Evolutionary conservation across 2,888 invertebrate genomes (phyloP), one percentile per base, ranked within the genome.

Genomic region (Ephialtes manifestator): DNA sequence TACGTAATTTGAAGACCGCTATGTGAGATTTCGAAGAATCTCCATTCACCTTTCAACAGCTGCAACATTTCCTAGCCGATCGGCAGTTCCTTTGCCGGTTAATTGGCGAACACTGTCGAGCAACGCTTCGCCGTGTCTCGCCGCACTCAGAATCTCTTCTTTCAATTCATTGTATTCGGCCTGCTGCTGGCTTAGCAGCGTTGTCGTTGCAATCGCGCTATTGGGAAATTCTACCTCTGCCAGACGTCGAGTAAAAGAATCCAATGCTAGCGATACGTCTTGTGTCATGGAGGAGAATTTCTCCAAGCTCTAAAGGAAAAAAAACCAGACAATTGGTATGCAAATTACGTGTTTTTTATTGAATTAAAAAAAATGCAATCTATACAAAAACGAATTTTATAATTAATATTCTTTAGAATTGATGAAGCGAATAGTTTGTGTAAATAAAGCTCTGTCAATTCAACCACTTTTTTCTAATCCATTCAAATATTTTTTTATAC

Each of bases 151-250:
- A 89, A 99, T 96, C 94, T 99, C 98, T 91, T 97, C 97, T 95
- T 98, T 97, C 92, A 97, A 95, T 84, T 94, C 94, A 75, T 94
- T 95, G 92, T 95, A 97, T 94, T 97, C 96, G 89, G 95, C 94
- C 93, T 97, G 97, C 95, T 98, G 99, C 92, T 97, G 96, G 93
- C 97, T 96, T 90, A 99, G 95, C 90, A 99, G 95, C 91, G 97
- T 96, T 94, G 98, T 97, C 87, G 99, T 99, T 89, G 98, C 97
- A 92, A 97, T 96, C 43, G 98, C 98, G 93, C 98, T 98, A 94
- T 99, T 99, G 18, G 99, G 99, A 95, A 99, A 97, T 94, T 98
- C 98, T 89, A 97, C 97, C 95, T 98, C 98, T 89, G 98, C 97
- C 89, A 99, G 97, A 89, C 97, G 96, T 92, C 97, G 97, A 90